phyloP scores from a whole-genome alignment of 2,888 invertebrate species.

The Ceraclea dissimilis region DNA sequence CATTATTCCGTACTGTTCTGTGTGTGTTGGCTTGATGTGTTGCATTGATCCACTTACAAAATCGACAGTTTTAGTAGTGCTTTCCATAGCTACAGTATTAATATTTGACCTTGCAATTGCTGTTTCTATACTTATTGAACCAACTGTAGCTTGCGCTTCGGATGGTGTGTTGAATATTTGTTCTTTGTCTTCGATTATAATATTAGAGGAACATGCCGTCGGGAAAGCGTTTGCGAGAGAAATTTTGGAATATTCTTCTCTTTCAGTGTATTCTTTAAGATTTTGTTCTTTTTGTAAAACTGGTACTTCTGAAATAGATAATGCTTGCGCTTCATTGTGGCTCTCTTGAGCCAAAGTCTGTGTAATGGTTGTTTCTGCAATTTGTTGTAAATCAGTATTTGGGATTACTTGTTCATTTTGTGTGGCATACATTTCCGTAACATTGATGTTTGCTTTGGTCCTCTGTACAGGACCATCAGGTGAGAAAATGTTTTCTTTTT shows the following conservation, averaged over 20 bases:
- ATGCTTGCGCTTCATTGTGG: slow-evolving; percentile 30
- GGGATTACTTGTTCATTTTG: slow-evolving; percentile 28
- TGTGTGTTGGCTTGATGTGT: slow-evolving; percentile 9
- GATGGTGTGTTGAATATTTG: slow-evolving; percentile 31
- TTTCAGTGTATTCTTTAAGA: slow-evolving; percentile 25
- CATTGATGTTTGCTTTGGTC: slow-evolving; percentile 28
- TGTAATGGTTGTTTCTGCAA: slow-evolving; percentile 33
- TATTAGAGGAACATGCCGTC: slow-evolving; percentile 36
- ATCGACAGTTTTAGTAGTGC: slow-evolving; percentile 31
- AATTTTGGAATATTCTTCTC: slow-evolving; percentile 36
- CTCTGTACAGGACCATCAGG: slow-evolving; percentile 24
- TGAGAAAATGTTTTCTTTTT: slow-evolving; percentile 36
- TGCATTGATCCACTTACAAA: slow-evolving; percentile 25
- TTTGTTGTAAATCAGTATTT: slow-evolving; percentile 27
- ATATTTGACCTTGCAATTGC: slow-evolving; percentile 36
- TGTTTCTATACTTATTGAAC: slow-evolving; percentile 33
- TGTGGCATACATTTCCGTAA: slow-evolving; percentile 26
- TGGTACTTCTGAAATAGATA: slow-evolving; percentile 24
- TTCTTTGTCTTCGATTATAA: slow-evolving; percentile 38
- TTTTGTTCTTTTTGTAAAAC: slow-evolving; percentile 29
- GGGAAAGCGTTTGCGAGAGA: slow-evolving; percentile 38
- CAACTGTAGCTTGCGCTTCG: slow-evolving; percentile 31
- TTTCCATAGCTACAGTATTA: slow-evolving; percentile 37
- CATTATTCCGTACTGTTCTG: neutral
- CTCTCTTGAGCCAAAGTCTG: slow-evolving; percentile 38